Base-by-base conservation (phyloP, 2,113 vertebrate genomes). In the Cichladusa arquata region DNA sequence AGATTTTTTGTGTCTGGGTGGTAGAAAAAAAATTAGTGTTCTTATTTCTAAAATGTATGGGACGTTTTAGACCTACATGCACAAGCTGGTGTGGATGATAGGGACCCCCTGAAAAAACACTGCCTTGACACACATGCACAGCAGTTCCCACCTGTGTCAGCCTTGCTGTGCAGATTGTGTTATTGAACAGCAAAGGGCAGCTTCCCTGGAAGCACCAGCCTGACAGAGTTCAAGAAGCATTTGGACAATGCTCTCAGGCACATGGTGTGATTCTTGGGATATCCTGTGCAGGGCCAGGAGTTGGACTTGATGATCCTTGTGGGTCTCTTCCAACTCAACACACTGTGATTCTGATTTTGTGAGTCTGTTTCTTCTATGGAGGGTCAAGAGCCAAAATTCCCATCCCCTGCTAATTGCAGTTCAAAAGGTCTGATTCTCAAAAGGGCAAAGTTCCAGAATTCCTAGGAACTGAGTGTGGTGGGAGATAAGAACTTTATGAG, bases 111-210 rank as follows among this genome's bases (percentile, higher is more conserved):
- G 31, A 57, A 25, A 8, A 56, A 81, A 40, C 24, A 8, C 8
- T 25, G 28, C 1, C 0, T 3, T 24, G 60, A 56, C 8, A 56
- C 0, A 5, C 36, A 16, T 0, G 48, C 19, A 65, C 0, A 0
- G 53, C 38, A 47, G 26, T 0, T 26, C 26, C 61, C 33, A 47
- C 34, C 70, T 8, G 29, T 0, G 5, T 1, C 72, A 47, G 18
- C 25, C 74, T 40, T 11, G 0, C 53, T 72, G 72, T 8, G 42
- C 4, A 0, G 16, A 11, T 1, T 1, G 2, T 7, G 18, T 1
- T 18, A 6, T 2, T 1, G 50, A 29, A 18, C 23, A 58, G 17
- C 25, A 33, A 64, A n/a, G 1, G 8, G 70, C 81, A 78, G 45
- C 70, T 57, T 54, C 34, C 25, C 57, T 13, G 48, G 33, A 54